A percentile compares a stretch with the other conserved stretches of the same genome.
phyloP scores from a whole-genome alignment of 2,113 vertebrate genomes.

The Ibidorhyncha struthersii region DNA sequence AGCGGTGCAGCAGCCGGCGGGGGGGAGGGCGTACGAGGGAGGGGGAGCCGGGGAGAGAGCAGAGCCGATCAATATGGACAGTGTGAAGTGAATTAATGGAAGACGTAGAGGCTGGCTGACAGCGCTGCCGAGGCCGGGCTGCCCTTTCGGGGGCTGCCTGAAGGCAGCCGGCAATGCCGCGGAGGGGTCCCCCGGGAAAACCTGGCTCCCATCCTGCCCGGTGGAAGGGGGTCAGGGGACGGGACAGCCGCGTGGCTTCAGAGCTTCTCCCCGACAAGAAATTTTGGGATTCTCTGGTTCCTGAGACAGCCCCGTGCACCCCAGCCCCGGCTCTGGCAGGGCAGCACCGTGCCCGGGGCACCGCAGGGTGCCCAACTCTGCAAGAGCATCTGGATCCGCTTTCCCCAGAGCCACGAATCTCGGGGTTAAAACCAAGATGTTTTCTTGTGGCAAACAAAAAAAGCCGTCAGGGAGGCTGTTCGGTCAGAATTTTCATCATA shows the following conservation, averaged over 20 bases:
- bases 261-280: not conserved
- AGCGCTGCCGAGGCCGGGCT: slow-evolving; percentile 48
- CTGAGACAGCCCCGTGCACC: accelerated
- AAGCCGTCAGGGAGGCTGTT: not conserved
- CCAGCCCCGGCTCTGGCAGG: no score
- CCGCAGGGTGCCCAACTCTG: accelerated
- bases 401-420: not conserved
- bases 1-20: slow-evolving; percentile 53
- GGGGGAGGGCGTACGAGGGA: not conserved
- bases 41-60: slow-evolving; percentile 12
- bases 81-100: slow-evolving; percentile 77
- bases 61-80: slow-evolving; percentile 61
- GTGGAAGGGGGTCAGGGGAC: no score
- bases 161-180: slow-evolving; percentile 24
- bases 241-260: not conserved
- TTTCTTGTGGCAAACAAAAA: not conserved
- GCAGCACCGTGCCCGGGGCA: not conserved
- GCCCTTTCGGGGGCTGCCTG: slow-evolving; percentile 52
- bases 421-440: accelerated
- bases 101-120: slow-evolving; percentile 61
- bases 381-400: accelerated
- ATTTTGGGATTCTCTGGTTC: not conserved
- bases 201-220: not conserved
- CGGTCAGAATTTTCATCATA: not conserved
- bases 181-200: not conserved